Conservation (phyloP, 2,797 vertebrate genomes). For the Coluber constrictor region DNA sequence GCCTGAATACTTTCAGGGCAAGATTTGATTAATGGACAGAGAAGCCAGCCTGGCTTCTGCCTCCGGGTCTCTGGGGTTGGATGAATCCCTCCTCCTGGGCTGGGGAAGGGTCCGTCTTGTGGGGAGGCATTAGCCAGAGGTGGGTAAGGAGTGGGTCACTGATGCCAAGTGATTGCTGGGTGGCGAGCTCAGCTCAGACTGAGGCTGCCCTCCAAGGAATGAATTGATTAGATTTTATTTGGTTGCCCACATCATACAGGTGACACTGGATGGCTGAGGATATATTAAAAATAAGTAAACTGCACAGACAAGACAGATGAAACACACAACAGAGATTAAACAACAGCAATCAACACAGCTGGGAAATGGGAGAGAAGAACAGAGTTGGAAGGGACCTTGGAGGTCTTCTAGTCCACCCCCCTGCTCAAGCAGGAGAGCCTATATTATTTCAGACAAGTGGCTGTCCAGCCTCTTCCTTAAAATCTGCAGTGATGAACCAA, state of each 20-base stretch:
- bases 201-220: neutral
- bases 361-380: neutral
- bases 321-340: neutral
- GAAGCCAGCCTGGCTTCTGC: neutral
- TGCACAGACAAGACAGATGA: neutral
- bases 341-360: neutral
- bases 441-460: too few species aligned
- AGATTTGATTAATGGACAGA: conserved; percentile 63
- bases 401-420: neutral
- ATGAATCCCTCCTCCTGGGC: neutral
- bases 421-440: neutral
- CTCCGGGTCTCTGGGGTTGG: neutral
- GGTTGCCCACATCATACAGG: too few species aligned
- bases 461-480: too few species aligned
- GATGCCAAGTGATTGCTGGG: accelerated
- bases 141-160: neutral
- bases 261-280: neutral
- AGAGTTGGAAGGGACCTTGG: neutral
- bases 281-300: neutral
- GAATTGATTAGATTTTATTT: neutral
- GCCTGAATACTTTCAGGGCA: conserved; percentile 56
- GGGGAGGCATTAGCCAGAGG: neutral
- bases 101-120: conserved; percentile 20
- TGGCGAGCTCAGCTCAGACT: neutral
- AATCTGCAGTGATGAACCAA: too few species aligned